Percentiles rank a stretch among this genome's conserved stretches.
These are phyloP conservation scores for Drosophila paranaensis DNA, from an alignment of 2,888 invertebrate species.

Conservation along the genomic window DNA sequence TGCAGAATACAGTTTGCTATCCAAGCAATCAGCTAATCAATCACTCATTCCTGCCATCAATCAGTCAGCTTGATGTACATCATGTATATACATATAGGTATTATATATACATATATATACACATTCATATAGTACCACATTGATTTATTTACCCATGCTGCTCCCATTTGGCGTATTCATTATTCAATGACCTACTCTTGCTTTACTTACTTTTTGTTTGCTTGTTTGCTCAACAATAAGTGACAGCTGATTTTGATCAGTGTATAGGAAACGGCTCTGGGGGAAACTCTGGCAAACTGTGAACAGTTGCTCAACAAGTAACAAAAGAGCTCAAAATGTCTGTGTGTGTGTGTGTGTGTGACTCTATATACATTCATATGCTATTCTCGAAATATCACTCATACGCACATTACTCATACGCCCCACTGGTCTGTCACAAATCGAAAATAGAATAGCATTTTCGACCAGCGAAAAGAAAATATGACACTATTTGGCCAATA, in stretches of 20 bases:
- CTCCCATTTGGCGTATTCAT: neutral
- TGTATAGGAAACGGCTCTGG: conserved; percentile 2
- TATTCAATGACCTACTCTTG: conserved; percentile 14
- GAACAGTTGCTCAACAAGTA: conserved; percentile 39
- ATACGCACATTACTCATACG: conserved; percentile 57
- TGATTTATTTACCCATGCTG: neutral
- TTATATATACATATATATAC: too few species aligned
- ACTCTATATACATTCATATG: neutral
- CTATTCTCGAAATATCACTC: conserved; percentile 31
- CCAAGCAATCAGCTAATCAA: neutral
- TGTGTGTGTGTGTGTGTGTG: neutral
- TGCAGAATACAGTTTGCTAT: neutral
- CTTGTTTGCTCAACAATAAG: conserved; percentile 4
- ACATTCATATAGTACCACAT: neutral
- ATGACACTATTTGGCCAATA: neutral
- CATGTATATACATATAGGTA: neutral
- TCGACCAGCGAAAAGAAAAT: neutral
- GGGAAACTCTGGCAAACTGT: conserved; percentile 10
- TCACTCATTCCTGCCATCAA: neutral
- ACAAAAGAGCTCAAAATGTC: conserved; percentile 5
- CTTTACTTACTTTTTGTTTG: neutral
- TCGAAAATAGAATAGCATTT: conserved; percentile 21
- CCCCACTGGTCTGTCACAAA: conserved; percentile 13
- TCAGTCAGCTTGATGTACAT: neutral
- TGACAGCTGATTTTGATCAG: conserved; percentile 17